A percentile compares a stretch with the other conserved stretches of the same genome.
Conservation (phyloP, 2,113 vertebrate species). For the Burhinus oedicnemus region DNA sequence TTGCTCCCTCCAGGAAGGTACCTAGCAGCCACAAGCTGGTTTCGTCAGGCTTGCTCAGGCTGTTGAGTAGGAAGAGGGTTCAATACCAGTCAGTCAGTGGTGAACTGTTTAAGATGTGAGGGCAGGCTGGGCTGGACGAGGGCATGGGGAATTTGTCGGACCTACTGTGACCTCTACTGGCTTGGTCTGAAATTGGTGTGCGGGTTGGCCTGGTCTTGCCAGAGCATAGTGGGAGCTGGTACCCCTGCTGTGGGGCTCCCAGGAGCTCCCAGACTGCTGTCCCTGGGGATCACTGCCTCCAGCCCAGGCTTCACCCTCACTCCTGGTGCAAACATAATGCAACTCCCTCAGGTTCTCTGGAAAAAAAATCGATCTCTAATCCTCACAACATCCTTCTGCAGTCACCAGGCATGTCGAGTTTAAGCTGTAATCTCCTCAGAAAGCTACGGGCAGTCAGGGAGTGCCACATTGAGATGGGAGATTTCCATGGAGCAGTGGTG, state of each 20-base stretch:
- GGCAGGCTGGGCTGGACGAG: background rate
- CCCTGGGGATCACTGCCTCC: background rate
- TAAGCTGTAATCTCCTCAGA: background rate
- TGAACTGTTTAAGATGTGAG: background rate
- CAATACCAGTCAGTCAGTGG: background rate
- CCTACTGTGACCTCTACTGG: conserved; percentile 72
- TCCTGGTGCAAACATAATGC: background rate
- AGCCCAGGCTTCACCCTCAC: background rate
- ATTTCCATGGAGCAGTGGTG: background rate
- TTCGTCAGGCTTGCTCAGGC: background rate
- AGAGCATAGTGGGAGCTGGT: background rate
- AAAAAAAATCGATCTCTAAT: background rate
- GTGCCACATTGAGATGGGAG: background rate
- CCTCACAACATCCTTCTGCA: background rate
- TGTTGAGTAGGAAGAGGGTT: background rate
- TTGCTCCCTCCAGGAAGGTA: background rate
- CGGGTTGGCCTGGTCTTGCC: background rate
- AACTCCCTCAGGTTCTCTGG: background rate
- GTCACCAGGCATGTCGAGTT: background rate
- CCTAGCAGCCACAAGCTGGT: background rate
- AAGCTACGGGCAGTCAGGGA: background rate
- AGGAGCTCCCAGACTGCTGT: background rate
- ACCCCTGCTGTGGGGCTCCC: background rate
- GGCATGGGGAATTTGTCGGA: conserved; percentile 27
- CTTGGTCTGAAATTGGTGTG: conserved; percentile 47